Evolutionary conservation across 2,888 invertebrate species (phyloP), one percentile per base, ranked within the genome.

Genomic region (Mayetiola destructor): DNA sequence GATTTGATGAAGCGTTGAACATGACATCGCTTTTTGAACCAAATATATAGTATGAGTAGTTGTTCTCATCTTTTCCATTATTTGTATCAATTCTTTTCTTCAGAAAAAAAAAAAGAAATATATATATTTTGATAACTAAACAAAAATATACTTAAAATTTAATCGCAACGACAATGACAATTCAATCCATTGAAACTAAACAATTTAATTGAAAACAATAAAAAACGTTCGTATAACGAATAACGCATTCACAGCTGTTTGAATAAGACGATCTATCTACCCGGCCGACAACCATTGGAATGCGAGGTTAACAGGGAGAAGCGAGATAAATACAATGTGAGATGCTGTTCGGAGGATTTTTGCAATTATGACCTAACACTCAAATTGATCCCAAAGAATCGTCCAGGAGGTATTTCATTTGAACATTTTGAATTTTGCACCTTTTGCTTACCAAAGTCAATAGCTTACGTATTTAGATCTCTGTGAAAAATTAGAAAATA

Each of bases 271-370:
- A 37, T 55, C 36, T 58, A 42, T 16, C 42, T 61, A 58, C 66
- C 71, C 64, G 68, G 70, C 61, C 69, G 73, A 63, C 59, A 59
- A 63, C 73, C 73, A 63, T 64, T 73, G 62, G 70, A 71, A 67
- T 73, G 73, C 67, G 69, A 71, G 63, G 66, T 70, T 62, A 69
- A 66, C 66, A 68, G 65, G 66, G 66, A 67, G 63, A 72, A 69
- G 67, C 64, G 66, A 63, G 63, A 70, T 64, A 61, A 67, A 62
- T 72, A 65, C 70, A 69, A 64, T 66, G 66, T 75, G 62, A 67
- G 67, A 64, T 85, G 85, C 80, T 85, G 85, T 75, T 72, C 65
- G 64, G 68, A 62, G 72, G 73, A 53, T 32, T 53, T 32, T 30
- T 53, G 53, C 30, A 53, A 53, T 30, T 30, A 53, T 30, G 30